A percentile compares a stretch with the other conserved stretches of the same genome.
Evolutionary conservation across 92 coral and sea anemone species (phyloP).

Genomic region (Chrysogorgia sp.): DNA sequence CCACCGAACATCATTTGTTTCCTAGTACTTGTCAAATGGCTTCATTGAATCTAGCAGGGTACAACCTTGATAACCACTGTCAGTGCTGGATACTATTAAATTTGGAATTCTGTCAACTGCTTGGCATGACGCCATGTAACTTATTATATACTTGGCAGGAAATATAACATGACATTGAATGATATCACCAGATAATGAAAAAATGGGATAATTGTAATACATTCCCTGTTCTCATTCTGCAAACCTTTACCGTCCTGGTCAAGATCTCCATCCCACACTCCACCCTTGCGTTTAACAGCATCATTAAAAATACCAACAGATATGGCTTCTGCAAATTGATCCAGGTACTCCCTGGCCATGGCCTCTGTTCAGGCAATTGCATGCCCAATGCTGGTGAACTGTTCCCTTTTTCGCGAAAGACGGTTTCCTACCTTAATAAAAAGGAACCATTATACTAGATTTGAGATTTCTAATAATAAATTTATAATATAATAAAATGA

Average conservation of each 20-base stretch:
- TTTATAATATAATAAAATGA: too few relatives aligned
- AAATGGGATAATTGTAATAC: constrained; percentile 25
- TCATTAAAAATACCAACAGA: constrained; percentile 4
- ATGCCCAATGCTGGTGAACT: constrained; percentile 16
- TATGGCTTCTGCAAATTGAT: constrained; percentile 38
- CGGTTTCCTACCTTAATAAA: neutral
- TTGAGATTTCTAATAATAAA: too few relatives aligned
- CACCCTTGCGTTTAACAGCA: constrained; percentile 15
- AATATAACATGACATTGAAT: constrained; percentile 30
- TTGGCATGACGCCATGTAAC: constrained; percentile 19
- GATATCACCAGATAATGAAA: constrained; percentile 28
- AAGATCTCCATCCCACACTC: constrained; percentile 25
- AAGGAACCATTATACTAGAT: neutral
- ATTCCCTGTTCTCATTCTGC: constrained; percentile 25
- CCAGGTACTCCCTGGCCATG: constrained; percentile 21
- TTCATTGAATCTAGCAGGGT: constrained; percentile 25
- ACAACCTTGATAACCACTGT: constrained; percentile 22
- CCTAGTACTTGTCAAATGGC: constrained; percentile 17
- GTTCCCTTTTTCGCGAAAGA: constrained; percentile 27
- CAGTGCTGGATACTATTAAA: constrained; percentile 22
- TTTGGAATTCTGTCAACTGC: constrained; percentile 20
- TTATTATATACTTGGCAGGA: constrained; percentile 33
- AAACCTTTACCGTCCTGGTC: constrained; percentile 24
- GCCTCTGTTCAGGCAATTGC: constrained; percentile 32
- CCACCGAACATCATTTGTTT: neutral